Evolutionary conservation across 1,140 invertebrate genomes (phyloP).

Genomic region (Listronotus oregonensis): DNA sequence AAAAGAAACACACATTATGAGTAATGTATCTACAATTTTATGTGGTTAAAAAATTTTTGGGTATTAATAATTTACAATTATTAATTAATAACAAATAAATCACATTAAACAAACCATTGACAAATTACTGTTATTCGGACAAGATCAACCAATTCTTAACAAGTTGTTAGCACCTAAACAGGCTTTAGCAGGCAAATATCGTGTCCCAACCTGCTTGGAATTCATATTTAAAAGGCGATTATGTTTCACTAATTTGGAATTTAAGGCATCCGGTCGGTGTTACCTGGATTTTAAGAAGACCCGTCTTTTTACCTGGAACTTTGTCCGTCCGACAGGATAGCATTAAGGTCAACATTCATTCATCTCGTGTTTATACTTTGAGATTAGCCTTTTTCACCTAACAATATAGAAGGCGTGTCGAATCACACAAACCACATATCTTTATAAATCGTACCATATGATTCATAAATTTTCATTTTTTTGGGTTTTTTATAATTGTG

Average conservation of each 20-base stretch:
- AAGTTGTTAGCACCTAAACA: conserved; percentile 10
- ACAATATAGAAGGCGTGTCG: conserved; percentile 15
- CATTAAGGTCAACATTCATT: conserved; percentile 21
- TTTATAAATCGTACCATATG: conserved; percentile 21
- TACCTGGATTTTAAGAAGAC: conserved; percentile 32
- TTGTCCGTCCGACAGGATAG: conserved; percentile 11
- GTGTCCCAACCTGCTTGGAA: conserved; percentile 16
- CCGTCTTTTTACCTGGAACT: conserved; percentile 38
- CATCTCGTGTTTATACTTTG: conserved; percentile 26
- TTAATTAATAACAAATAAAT: no score
- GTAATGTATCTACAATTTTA: no score
- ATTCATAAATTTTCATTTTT: conserved; percentile 3
- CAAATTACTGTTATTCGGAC: neutral
- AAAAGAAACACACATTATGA: no score
- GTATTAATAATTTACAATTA: no score
- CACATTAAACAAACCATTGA: no score
- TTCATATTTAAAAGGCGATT: conserved; percentile 17
- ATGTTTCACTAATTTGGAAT: conserved; percentile 32
- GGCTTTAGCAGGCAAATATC: conserved; percentile 10
- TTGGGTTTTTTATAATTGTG: conserved; percentile 1
- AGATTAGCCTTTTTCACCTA: conserved; percentile 17
- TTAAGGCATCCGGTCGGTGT: conserved; percentile 28
- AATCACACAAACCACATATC: conserved; percentile 23
- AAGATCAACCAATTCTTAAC: neutral
- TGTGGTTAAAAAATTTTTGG: no score